A percentile compares a stretch with the other conserved stretches of the same genome.
phyloP scores from a whole-genome alignment of 2,888 invertebrate species.

The Diarsia brunnea region DNA sequence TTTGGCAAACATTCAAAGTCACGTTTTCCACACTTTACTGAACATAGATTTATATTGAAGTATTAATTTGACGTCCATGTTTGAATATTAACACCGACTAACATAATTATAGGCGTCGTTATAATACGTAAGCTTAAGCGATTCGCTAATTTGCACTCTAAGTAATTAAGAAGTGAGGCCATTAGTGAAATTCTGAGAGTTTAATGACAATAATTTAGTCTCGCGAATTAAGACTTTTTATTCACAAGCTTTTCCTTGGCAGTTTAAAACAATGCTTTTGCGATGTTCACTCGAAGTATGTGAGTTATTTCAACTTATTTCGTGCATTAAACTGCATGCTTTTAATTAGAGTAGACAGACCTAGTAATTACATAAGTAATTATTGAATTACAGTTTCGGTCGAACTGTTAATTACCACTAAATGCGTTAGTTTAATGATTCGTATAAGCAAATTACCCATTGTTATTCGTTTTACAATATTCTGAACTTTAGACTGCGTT shows the following conservation, averaged over 20 bases:
- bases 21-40: conserved; percentile 50
- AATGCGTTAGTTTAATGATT: conserved; percentile 27
- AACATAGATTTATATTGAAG: conserved; percentile 47
- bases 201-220: conserved; percentile 28
- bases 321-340: conserved; percentile 12
- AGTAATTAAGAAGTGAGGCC: conserved; percentile 29
- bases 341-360: conserved; percentile 7
- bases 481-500: not conserved
- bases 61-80: conserved; percentile 52
- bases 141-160: conserved; percentile 42
- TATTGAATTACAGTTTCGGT: conserved; percentile 14
- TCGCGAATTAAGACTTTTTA: conserved; percentile 12
- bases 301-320: not conserved
- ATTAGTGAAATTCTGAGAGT: conserved; percentile 36
- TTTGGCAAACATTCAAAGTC: conserved; percentile 36
- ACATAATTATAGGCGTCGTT: conserved; percentile 39
- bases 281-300: not conserved
- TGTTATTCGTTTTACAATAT: conserved; percentile 2
- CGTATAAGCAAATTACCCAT: conserved; percentile 17
- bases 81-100: conserved; percentile 51
- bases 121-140: conserved; percentile 47
- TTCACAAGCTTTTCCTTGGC: not conserved
- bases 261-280: conserved; percentile 8
- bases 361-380: conserved; percentile 26
- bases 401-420: conserved; percentile 29